Evolutionary conservation across 2,888 invertebrate genomes (phyloP).

Genomic region (Lacanobia wlatinum): DNA sequence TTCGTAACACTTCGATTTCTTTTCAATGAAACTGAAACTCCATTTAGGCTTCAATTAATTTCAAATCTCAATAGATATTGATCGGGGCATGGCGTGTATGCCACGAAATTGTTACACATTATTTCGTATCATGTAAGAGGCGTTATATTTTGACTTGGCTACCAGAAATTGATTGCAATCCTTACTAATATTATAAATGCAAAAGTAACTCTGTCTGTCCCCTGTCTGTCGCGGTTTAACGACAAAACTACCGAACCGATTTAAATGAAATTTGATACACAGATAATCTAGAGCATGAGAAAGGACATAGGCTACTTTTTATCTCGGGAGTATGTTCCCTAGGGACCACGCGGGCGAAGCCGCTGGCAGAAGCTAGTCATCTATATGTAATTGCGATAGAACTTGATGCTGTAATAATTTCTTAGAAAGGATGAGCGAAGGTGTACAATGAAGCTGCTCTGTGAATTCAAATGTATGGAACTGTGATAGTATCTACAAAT

Average conservation of each 20-base stretch:
- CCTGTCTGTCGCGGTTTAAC: too few species aligned
- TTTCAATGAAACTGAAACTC: constrained; percentile 7
- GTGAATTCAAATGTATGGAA: constrained; percentile 18
- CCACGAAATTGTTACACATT: constrained; percentile 28
- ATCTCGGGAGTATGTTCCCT: too few species aligned
- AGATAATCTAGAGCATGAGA: too few species aligned
- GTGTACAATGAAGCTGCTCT: constrained; percentile 1
- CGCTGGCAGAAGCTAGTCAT: too few species aligned
- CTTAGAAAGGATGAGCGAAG: constrained; percentile 10
- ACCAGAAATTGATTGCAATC: not conserved
- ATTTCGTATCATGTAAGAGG: constrained; percentile 28
- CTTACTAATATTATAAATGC: too few species aligned
- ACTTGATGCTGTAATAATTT: not conserved
- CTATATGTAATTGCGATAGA: too few species aligned
- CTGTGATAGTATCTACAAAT: constrained; percentile 7
- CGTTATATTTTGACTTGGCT: constrained; percentile 3
- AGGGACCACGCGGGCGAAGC: too few species aligned
- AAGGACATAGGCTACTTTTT: too few species aligned
- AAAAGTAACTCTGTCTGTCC: too few species aligned
- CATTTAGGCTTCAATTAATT: constrained; percentile 15
- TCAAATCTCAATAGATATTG: constrained; percentile 24
- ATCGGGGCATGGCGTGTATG: constrained; percentile 24
- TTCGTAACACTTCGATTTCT: constrained; percentile 28
- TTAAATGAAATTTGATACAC: too few species aligned
- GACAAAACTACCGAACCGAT: too few species aligned